Base-by-base conservation (phyloP, 2,113 vertebrate species). In the Oriolus oriolus region DNA sequence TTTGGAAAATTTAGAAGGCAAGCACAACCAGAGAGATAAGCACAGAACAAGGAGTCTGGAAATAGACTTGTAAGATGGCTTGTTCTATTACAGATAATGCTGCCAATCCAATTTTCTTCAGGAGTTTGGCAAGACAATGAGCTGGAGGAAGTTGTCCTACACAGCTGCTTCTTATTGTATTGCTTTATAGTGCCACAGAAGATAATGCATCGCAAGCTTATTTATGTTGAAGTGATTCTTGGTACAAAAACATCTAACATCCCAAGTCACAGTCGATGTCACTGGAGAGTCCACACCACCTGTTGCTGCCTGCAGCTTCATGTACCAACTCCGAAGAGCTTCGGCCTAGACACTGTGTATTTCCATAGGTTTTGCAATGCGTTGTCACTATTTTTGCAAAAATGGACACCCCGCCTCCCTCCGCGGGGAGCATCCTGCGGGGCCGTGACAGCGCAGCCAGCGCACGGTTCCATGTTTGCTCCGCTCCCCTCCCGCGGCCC, bases 71-170 rank as follows among this genome's bases (percentile, higher is more conserved):
- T 64, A 93, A 89, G 71, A 83, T 39, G 49, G 13, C 6, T 87
- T 75, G 91, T 64, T 90, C 78, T 50, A 23, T 77, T 74, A 87
- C 70, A 93, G 92, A 87, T 95, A 94, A 84, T 82, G 68, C 86
- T 82, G 69, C 54, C 92, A 91, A 96, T 87, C 81, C 83, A 73
- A 84, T 94, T 92, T 96, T 87, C 79, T 93, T 27, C 59, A 87
- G 60, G 47, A 96, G 77, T 84, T 20, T 73, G 73, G 79, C 26
- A 4, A 90, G 81, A 82, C 74, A 94, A 84, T 11, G 91, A 28
- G 33, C 47, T 24, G 15, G 15, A 84, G 61, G 65, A 92, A 91
- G 84, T 44, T 23, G 59, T 9, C 73, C 65, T 3, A 39, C 70
- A 45, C 80, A 89, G 81, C 53, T 2, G 4, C 57, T 19, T 65